Conservation (phyloP, 2,113 vertebrate species). For the Zeus faber region DNA sequence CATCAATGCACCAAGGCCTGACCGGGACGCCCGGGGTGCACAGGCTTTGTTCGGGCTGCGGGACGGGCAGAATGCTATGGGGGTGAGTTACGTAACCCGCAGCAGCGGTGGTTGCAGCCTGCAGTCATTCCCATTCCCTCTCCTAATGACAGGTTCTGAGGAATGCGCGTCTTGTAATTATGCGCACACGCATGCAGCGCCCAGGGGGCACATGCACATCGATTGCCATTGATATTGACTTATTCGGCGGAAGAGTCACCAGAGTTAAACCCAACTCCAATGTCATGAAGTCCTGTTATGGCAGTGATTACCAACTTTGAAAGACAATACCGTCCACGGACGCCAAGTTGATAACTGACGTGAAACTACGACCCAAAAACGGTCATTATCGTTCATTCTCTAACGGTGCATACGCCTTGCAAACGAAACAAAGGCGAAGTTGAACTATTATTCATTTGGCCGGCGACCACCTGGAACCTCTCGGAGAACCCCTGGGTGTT, state of each 20-base stretch:
- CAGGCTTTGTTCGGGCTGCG: conserved; percentile 13
- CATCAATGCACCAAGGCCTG: conserved; percentile 11
- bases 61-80: conserved; percentile 45
- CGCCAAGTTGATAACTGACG: too few relatives aligned
- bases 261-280: too few relatives aligned
- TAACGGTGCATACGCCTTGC: too few relatives aligned
- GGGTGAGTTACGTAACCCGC: conserved; percentile 63
- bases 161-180: conserved; percentile 70
- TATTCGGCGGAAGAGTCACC: conserved; percentile 30
- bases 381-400: too few relatives aligned
- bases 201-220: conserved; percentile 37
- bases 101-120: conserved; percentile 64
- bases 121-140: conserved; percentile 70
- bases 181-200: conserved; percentile 24
- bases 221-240: conserved; percentile 41
- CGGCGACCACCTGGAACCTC: too few relatives aligned
- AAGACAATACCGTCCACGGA: too few relatives aligned
- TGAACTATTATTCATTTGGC: too few relatives aligned
- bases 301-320: too few relatives aligned
- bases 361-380: too few relatives aligned
- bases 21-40: not conserved
- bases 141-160: conserved; percentile 64
- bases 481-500: too few relatives aligned
- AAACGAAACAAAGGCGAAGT: too few relatives aligned
- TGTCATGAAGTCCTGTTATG: too few relatives aligned